These are phyloP conservation scores for Deilephila elpenor DNA, from an alignment of 2,888 invertebrate species.

Conservation along the genomic window DNA sequence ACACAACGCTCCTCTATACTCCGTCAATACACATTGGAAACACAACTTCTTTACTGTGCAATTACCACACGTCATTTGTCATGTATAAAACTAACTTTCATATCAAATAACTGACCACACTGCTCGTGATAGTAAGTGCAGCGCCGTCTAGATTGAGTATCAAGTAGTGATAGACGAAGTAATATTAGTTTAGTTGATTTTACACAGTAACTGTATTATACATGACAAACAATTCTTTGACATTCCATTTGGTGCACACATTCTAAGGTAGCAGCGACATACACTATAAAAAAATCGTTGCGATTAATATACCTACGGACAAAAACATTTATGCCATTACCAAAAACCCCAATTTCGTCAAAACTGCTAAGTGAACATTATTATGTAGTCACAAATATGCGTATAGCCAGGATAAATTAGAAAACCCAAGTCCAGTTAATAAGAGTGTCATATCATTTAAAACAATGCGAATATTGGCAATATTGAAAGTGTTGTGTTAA, in stretches of 20 bases:
- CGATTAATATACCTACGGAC: constrained; percentile 60
- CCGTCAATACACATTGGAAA: constrained; percentile 50
- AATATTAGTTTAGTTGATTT: not conserved
- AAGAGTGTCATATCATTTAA: not conserved
- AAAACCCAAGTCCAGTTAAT: not conserved
- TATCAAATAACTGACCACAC: not conserved
- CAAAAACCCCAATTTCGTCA: constrained; percentile 56
- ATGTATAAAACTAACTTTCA: constrained; percentile 41
- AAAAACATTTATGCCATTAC: constrained; percentile 53
- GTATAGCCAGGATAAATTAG: constrained; percentile 4
- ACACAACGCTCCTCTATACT: constrained; percentile 54
- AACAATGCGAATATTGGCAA: not conserved
- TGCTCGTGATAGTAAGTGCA: no score
- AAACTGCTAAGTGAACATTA: constrained; percentile 20
- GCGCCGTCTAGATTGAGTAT: no score
- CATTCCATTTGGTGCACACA: constrained; percentile 54
- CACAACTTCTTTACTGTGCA: constrained; percentile 44
- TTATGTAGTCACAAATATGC: constrained; percentile 24
- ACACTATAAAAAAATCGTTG: constrained; percentile 54
- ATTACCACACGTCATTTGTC: constrained; percentile 50
- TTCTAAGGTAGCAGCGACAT: constrained; percentile 59
- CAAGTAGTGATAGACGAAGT: not conserved
- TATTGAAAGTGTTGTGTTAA: no score
- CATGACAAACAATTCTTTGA: constrained; percentile 57
- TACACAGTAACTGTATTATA: constrained; percentile 44